A percentile compares a stretch with the other conserved stretches of the same genome.
phyloP scores from a whole-genome alignment of 1,140 invertebrate genomes.

The Neotoxoptera formosana region DNA sequence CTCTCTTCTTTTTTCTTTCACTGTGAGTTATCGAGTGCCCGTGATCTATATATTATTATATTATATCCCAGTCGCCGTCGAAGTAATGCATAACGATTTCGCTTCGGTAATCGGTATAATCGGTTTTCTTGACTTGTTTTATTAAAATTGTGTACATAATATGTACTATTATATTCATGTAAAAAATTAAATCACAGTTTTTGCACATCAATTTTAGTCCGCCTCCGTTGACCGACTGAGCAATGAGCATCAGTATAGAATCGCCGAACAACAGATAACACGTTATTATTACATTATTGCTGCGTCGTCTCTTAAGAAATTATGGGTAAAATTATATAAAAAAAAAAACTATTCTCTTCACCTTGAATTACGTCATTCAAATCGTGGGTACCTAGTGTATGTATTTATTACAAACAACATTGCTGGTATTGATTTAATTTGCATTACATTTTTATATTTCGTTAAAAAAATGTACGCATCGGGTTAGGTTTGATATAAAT shows the following conservation, averaged over 20 bases:
- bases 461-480: not conserved
- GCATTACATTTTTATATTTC: not conserved
- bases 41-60: slow-evolving; percentile 27
- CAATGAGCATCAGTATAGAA: too few relatives aligned
- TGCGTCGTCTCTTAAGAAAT: not conserved
- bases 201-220: not conserved
- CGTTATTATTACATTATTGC: not conserved
- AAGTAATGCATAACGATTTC: not conserved
- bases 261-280: not conserved
- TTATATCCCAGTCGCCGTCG: not conserved
- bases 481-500: not conserved
- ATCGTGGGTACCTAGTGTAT: not conserved
- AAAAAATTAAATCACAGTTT: not conserved
- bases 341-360: not conserved
- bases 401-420: not conserved
- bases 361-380: not conserved
- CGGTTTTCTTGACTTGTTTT: not conserved
- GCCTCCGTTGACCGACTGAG: too few relatives aligned
- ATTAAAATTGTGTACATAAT: not conserved
- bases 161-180: not conserved
- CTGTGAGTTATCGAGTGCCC: not conserved
- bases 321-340: not conserved
- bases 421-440: not conserved
- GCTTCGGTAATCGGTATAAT: not conserved
- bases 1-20: not conserved